phyloP scores from a whole-genome alignment of 2,113 vertebrate species.

The Poicephalus gulielmi region DNA sequence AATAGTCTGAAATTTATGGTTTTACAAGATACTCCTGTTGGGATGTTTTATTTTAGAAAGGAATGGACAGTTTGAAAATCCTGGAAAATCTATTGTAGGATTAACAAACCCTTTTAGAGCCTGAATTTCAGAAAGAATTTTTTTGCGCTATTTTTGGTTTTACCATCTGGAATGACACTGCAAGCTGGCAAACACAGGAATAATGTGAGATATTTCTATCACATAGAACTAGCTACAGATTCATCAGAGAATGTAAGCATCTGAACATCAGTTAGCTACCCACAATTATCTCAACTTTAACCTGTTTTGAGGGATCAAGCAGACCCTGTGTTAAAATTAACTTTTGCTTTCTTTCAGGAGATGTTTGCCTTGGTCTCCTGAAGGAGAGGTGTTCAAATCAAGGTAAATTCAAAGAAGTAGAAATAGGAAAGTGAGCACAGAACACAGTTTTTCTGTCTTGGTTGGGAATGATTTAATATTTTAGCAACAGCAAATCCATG shows the following conservation, averaged over 20 bases:
- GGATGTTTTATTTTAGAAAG: background rate
- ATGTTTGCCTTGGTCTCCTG: rapidly evolving
- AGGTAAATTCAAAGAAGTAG: background rate
- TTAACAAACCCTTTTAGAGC: conserved; percentile 30
- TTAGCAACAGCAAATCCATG: background rate
- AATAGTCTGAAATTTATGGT: conserved; percentile 25
- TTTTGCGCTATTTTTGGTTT: conserved; percentile 66
- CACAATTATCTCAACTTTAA: conserved; percentile 41
- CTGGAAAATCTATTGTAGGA: conserved; percentile 14
- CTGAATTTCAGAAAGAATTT: conserved; percentile 52
- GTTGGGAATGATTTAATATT: background rate
- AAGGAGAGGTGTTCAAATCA: background rate
- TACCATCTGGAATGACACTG: conserved; percentile 74
- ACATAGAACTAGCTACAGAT: background rate
- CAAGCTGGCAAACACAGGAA: conserved; percentile 63
- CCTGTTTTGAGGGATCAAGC: conserved; percentile 24
- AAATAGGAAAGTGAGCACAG: background rate
- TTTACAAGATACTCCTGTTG: background rate
- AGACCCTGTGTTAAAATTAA: background rate
- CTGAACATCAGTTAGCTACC: conserved; percentile 25
- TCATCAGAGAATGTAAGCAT: conserved; percentile 40
- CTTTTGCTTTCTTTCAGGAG: background rate
- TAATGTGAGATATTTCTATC: conserved; percentile 61
- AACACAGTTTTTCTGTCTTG: background rate
- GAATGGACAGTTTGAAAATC: background rate